phyloP scores from a whole-genome alignment of 2,797 vertebrate species.

The Enteromius argenteus region DNA sequence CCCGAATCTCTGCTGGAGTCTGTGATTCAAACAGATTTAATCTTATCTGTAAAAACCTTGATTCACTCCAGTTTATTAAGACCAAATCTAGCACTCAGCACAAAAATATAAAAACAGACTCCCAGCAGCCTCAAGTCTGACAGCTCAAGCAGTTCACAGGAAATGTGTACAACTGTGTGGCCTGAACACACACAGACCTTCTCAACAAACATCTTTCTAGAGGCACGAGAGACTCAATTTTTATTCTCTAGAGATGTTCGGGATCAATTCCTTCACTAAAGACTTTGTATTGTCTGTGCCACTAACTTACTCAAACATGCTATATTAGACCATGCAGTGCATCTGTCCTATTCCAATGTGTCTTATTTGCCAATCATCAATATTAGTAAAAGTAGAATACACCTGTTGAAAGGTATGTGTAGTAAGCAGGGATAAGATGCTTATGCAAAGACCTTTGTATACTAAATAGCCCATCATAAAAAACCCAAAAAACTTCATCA shows the following conservation, averaged over 20 bases:
- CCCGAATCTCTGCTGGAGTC: conserved; percentile 33
- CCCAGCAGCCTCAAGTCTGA: conserved; percentile 31
- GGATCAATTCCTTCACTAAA: not conserved
- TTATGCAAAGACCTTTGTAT: not conserved
- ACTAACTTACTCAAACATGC: conserved; percentile 33
- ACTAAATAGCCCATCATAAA: not conserved
- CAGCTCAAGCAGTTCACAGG: conserved; percentile 24
- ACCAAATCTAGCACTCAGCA: not conserved
- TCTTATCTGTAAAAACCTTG: not conserved
- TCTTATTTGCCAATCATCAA: conserved; percentile 4
- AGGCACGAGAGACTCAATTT: conserved; percentile 3
- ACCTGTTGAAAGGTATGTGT: conserved; percentile 1
- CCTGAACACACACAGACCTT: conserved; percentile 23
- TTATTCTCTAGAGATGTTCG: conserved; percentile 31
- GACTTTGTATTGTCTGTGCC: not conserved
- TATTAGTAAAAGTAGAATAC: not conserved
- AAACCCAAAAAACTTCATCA: not conserved
- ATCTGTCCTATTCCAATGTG: conserved; percentile 24
- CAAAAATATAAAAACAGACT: not conserved
- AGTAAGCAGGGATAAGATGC: not conserved
- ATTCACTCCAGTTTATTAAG: not conserved
- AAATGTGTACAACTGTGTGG: conserved; percentile 15
- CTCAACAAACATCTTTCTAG: conserved; percentile 28
- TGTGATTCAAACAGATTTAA: not conserved
- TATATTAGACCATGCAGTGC: conserved; percentile 28